phyloP scores from a whole-genome alignment of 2,113 vertebrate species.

The Rhineura floridana region DNA sequence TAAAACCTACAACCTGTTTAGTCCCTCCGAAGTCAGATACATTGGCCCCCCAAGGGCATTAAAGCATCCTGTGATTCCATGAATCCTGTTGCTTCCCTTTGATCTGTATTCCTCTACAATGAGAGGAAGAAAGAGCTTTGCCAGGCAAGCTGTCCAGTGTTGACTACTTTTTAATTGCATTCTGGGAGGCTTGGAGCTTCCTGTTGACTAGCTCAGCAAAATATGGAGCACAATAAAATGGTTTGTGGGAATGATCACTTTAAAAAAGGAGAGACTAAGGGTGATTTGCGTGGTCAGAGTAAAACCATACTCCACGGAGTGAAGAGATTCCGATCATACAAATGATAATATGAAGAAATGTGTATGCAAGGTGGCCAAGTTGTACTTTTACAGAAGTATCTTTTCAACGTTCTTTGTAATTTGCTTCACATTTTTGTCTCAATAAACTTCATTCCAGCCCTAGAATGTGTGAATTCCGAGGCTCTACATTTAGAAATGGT shows the following conservation, averaged over 20 bases:
- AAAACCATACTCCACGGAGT: background rate
- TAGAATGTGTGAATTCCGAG: background rate
- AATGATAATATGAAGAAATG: background rate
- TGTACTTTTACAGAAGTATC: background rate
- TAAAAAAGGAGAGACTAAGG: background rate
- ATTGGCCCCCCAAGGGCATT: background rate
- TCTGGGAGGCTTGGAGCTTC: background rate
- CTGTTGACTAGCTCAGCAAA: background rate
- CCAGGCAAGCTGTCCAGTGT: background rate
- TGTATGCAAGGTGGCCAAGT: background rate
- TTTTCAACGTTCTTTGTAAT: background rate
- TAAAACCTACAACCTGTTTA: background rate
- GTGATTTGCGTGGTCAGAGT: background rate
- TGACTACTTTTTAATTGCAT: background rate
- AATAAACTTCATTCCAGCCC: background rate
- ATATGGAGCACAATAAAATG: background rate
- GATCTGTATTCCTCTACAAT: background rate
- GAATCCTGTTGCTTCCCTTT: background rate
- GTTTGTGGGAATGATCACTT: background rate
- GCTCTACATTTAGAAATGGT: background rate
- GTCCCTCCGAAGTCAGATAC: background rate
- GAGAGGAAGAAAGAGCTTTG: background rate
- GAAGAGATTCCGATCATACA: background rate
- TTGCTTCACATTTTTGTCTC: background rate
- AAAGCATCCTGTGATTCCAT: background rate